These are phyloP conservation scores for Agonopterix subpropinquella DNA, from an alignment of 2,888 invertebrate genomes.

Conservation along the genomic window DNA sequence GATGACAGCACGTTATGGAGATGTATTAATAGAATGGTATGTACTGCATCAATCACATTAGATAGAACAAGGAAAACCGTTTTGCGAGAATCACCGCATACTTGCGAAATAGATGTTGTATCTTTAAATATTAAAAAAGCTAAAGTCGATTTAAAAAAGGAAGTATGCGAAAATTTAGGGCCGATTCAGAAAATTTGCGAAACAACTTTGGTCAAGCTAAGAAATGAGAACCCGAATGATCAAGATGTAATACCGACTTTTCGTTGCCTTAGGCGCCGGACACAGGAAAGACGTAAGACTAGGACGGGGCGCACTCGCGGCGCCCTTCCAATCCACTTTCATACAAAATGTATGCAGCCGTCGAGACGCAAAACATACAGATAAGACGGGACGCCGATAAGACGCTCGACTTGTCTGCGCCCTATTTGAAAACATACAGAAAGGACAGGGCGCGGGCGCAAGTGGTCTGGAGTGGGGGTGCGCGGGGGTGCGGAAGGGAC, in stretches of 20 bases:
- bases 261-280: too few relatives aligned
- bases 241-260: neutral
- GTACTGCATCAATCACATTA: conserved; percentile 2
- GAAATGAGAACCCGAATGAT: conserved; percentile 1
- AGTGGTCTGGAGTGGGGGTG: too few relatives aligned
- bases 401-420: too few relatives aligned
- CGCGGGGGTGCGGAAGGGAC: too few relatives aligned
- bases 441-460: too few relatives aligned
- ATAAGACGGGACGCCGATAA: too few relatives aligned
- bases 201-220: conserved; percentile 1
- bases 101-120: neutral
- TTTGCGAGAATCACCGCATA: conserved; percentile 3
- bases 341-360: too few relatives aligned
- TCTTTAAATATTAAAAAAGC: neutral
- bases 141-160: neutral
- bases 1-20: conserved; percentile 1
- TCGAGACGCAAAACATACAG: too few relatives aligned
- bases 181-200: conserved; percentile 4
- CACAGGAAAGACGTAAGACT: too few relatives aligned
- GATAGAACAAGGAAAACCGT: conserved; percentile 1
- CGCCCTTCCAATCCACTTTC: too few relatives aligned
- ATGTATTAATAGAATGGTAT: conserved; percentile 2
- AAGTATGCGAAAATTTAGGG: conserved; percentile 4
- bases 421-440: too few relatives aligned
- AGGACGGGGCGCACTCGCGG: too few relatives aligned